Evolutionary conservation across 1,140 invertebrate species (phyloP).

Genomic region (Brachionus rubens): DNA sequence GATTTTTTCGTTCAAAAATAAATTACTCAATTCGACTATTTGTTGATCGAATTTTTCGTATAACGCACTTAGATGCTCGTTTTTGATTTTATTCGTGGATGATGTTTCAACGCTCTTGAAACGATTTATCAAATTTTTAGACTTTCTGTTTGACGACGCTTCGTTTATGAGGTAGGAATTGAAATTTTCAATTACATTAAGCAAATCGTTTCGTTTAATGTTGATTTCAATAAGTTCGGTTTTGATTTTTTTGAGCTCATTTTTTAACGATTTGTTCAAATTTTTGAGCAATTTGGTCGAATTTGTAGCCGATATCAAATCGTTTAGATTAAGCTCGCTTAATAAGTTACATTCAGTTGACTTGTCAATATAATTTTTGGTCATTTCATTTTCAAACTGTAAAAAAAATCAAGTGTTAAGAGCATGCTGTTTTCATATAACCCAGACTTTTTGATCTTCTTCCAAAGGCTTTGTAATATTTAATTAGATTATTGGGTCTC

Average conservation of each 20-base stretch:
- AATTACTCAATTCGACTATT: conserved; percentile 33
- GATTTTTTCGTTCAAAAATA: conserved; percentile 35
- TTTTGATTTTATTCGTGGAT: background rate
- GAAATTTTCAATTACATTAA: background rate
- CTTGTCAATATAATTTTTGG: conserved; percentile 27
- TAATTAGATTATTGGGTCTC: too few species aligned
- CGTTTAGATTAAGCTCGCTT: background rate
- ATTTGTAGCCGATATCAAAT: background rate
- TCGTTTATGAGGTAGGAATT: background rate
- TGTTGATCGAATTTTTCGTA: conserved; percentile 15
- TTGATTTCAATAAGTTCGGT: conserved; percentile 26
- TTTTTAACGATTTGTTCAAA: conserved; percentile 3
- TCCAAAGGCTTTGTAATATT: too few species aligned
- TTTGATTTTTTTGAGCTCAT: conserved; percentile 29
- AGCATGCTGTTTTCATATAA: too few species aligned
- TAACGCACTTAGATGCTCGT: background rate
- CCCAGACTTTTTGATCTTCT: too few species aligned
- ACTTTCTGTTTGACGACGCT: background rate
- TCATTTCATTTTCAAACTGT: conserved; percentile 21
- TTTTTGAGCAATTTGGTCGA: background rate
- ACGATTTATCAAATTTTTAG: background rate
- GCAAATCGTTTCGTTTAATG: background rate
- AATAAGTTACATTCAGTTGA: background rate
- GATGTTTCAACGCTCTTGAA: background rate
- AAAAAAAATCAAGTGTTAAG: background rate